A percentile compares a stretch with the other conserved stretches of the same genome.
Conservation (phyloP, 2,113 vertebrate genomes). For the Xenotilapia caudafasciata region DNA sequence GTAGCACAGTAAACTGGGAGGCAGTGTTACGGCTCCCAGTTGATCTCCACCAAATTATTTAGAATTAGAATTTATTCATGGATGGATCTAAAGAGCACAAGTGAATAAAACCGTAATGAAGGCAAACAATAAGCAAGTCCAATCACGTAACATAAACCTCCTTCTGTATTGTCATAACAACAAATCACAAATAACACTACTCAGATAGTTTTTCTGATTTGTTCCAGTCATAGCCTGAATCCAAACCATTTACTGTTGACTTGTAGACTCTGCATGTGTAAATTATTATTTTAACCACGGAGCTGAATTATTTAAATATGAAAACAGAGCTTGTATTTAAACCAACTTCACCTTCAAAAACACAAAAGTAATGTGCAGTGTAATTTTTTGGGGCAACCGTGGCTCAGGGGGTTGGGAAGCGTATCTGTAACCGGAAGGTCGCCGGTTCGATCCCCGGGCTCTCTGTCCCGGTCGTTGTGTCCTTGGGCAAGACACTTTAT, state of each 20-base stretch:
- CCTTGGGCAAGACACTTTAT: too few species aligned
- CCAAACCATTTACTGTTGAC: background rate
- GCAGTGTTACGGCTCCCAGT: background rate
- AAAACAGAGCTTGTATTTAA: background rate
- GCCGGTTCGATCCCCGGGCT: too few species aligned
- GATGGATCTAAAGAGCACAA: background rate
- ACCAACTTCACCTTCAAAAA: background rate
- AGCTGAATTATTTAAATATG: background rate
- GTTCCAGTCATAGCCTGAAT: too few species aligned
- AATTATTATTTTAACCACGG: background rate
- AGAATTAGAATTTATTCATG: background rate
- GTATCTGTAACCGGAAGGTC: fast-evolving
- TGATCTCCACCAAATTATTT: background rate
- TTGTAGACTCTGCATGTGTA: background rate
- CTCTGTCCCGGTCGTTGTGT: too few species aligned
- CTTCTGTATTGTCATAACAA: background rate
- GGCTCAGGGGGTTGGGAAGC: too few species aligned
- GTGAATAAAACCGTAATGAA: background rate
- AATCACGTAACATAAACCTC: fast-evolving
- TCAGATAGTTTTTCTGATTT: background rate
- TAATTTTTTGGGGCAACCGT: too few species aligned
- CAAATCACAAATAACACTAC: background rate
- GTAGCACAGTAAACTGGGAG: background rate
- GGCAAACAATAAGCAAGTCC: background rate
- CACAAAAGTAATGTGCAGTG: background rate